These are phyloP conservation scores for Suncus etruscus DNA, from an alignment of 2,113 vertebrate genomes.

Conservation along the genomic window DNA sequence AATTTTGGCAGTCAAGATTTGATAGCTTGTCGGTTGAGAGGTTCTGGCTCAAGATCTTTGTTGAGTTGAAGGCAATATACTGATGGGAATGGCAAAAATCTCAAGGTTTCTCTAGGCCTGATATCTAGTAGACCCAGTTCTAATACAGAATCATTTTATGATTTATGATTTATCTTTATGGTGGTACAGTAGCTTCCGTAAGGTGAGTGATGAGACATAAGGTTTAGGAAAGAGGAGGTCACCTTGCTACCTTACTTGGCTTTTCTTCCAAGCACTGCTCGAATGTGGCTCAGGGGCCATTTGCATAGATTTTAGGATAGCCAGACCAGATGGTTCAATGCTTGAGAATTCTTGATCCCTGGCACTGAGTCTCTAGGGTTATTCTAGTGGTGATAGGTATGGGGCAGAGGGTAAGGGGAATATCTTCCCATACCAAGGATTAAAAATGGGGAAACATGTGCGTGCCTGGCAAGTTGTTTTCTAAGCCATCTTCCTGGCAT, in stretches of 20 bases:
- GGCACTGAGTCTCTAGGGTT: too few species aligned
- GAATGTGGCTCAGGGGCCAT: too few species aligned
- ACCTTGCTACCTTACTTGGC: not conserved
- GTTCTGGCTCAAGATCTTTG: not conserved
- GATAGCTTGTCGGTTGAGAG: not conserved
- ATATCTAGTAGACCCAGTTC: not conserved
- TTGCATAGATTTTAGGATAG: too few species aligned
- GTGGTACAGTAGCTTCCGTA: not conserved
- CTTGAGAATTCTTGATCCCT: too few species aligned
- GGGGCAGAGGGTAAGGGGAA: too few species aligned
- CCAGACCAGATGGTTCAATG: too few species aligned
- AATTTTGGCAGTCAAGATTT: conserved; percentile 20
- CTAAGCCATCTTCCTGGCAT: not conserved
- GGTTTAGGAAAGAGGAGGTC: not conserved
- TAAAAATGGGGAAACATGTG: too few species aligned
- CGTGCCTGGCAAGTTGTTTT: too few species aligned
- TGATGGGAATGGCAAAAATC: accelerated
- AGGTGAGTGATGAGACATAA: not conserved
- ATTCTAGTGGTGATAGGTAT: too few species aligned
- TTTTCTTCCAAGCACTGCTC: too few species aligned
- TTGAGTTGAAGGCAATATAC: not conserved
- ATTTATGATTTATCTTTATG: not conserved
- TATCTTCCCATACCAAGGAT: too few species aligned
- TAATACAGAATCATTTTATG: not conserved
- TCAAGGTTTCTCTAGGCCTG: not conserved